Conservation (phyloP, 2,888 invertebrate species). For the Beris chalybata region DNA sequence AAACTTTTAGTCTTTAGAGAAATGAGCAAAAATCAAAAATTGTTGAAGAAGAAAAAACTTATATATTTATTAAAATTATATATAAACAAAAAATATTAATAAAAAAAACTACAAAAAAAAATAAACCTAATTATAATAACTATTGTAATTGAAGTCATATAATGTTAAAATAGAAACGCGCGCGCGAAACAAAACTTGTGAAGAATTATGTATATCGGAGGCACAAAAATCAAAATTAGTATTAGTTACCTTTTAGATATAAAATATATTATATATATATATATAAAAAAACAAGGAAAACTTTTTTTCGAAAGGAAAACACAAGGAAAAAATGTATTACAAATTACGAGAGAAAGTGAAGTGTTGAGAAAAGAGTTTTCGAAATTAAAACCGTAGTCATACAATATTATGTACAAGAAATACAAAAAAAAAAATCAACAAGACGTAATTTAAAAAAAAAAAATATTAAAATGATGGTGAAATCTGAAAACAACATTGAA, state of each 20-base stretch:
- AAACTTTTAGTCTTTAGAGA: constrained; percentile 36
- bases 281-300: neutral
- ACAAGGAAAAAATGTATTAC: constrained; percentile 12
- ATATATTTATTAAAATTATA: constrained; percentile 39
- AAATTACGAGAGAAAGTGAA: constrained; percentile 17
- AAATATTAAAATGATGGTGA: neutral
- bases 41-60: constrained; percentile 29
- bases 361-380: constrained; percentile 1
- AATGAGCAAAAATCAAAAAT: constrained; percentile 38
- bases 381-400: neutral
- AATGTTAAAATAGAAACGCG: constrained; percentile 19
- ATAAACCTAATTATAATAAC: neutral
- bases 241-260: constrained; percentile 35
- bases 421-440: constrained; percentile 15
- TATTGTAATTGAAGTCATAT: neutral
- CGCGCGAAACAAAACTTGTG: constrained; percentile 29
- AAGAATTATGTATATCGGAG: constrained; percentile 37
- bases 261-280: constrained; percentile 20
- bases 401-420: constrained; percentile 12
- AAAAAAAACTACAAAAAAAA: too few relatives aligned
- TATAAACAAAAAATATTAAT: constrained; percentile 26
- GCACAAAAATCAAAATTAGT: constrained; percentile 41
- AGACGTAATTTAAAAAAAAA: constrained; percentile 24
- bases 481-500: constrained; percentile 6
- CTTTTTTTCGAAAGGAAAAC: constrained; percentile 9